Conservation (phyloP, 2,797 vertebrate species). For the Rhodeus uyekii region DNA sequence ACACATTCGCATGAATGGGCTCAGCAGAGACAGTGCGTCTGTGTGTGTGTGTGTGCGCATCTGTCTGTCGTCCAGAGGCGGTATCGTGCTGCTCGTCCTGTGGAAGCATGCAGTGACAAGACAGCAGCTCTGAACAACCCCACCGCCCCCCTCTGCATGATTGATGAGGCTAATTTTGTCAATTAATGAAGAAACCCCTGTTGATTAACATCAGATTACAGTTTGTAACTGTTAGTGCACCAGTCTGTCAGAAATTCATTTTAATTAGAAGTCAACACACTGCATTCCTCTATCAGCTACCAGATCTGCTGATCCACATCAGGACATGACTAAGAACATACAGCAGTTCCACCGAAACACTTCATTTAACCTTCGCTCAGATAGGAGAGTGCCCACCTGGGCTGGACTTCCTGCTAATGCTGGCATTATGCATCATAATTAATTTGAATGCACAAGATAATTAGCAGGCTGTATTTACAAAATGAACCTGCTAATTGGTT, state of each 20-base stretch:
- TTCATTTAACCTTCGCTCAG: conserved; percentile 50
- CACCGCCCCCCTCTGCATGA: conserved; percentile 63
- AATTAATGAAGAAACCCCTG: conserved; percentile 83
- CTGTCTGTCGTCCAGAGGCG: conserved; percentile 69
- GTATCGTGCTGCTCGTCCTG: conserved; percentile 69
- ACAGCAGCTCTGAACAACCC: conserved; percentile 50
- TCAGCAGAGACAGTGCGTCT: background rate
- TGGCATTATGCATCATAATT: conserved; percentile 69
- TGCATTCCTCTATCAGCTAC: conserved; percentile 49
- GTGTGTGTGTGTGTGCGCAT: background rate
- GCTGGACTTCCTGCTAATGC: conserved; percentile 56
- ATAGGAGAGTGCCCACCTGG: conserved; percentile 52
- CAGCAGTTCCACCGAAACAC: background rate
- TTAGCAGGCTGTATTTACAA: conserved; percentile 72
- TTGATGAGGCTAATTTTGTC: conserved; percentile 84
- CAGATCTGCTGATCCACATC: conserved; percentile 56
- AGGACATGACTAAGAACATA: conserved; percentile 41
- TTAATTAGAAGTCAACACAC: conserved; percentile 74
- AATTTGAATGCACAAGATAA: conserved; percentile 70
- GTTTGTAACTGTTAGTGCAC: conserved; percentile 81
- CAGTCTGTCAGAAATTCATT: conserved; percentile 75
- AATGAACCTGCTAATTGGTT: conserved; percentile 73
- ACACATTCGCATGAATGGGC: background rate
- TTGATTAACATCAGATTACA: conserved; percentile 80
- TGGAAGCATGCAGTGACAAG: conserved; percentile 71